Base-by-base conservation (phyloP, 2,113 vertebrate species). In the Sebastes schlegelii region DNA sequence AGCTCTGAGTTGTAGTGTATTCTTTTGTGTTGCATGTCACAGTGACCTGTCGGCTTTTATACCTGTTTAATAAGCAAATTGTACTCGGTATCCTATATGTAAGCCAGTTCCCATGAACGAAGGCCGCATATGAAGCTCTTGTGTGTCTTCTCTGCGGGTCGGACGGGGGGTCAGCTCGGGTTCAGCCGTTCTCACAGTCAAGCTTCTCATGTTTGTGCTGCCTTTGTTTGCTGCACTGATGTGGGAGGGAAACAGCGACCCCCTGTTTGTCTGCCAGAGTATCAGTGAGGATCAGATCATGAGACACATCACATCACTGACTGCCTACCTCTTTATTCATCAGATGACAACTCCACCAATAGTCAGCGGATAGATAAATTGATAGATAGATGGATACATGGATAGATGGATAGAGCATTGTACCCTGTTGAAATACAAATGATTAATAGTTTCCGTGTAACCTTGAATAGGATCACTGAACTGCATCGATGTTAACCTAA, bases 221-320 rank as follows among this genome's bases (percentile, higher is more conserved):
- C 68, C 84, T 89, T 93, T 92, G 86, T 92, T 87, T 80, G 77
- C 40, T 48, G 60, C 34, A 1, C 19, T 14, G 79, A 57, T 77
- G 91, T 93, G 91, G 91, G 92, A 90, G 85, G 79, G 72, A 91
- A 84, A 90, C 88, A 92, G 92, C 82, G 82, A 87, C 86, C 80
- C 85, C 83, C 73, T 90, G 86, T 92, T 83, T 52, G 51, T 75
- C 52, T 60, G 66, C 65, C 86, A 83, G 81, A 42, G 16, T 61
- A 83, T 89, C 80, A 63, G 62, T 16, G 63, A 77, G 82, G 61
- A 79, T 77, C 77, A 82, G 77, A 91, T 89, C 91, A 92, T 67
- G 77, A 70, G 91, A 89, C 83, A 49, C 82, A 85, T 81, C 86
- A 69, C 86, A 85, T 77, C 81, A 76, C 88, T 54, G 82, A 76